phyloP scores from a whole-genome alignment of 2,888 invertebrate genomes.

The Cosmorhoe ocellata region DNA sequence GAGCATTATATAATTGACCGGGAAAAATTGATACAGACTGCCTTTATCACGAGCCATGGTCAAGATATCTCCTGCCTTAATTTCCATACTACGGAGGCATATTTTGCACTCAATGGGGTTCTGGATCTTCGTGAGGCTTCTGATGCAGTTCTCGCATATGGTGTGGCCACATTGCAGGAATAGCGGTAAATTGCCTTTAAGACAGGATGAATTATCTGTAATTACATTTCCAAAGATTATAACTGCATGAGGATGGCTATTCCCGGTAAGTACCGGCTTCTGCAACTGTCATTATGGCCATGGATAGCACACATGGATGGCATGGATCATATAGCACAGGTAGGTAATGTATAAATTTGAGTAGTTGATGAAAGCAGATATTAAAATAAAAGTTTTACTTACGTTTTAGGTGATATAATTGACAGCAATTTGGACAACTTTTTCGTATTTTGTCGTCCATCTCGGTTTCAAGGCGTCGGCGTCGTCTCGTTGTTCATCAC shows the following conservation, averaged over 20 bases:
- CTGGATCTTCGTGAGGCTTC: constrained; percentile 54
- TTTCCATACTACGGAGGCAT: constrained; percentile 63
- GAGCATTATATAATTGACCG: constrained; percentile 61
- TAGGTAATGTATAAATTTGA: too few species aligned
- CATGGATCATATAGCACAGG: too few species aligned
- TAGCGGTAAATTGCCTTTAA: constrained; percentile 76
- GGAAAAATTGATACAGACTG: constrained; percentile 57
- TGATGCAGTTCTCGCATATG: constrained; percentile 85
- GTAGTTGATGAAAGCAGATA: not conserved
- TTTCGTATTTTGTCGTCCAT: constrained; percentile 63
- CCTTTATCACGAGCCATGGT: constrained; percentile 44
- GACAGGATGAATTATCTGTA: constrained; percentile 44
- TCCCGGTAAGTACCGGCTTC: too few species aligned
- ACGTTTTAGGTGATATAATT: constrained; percentile 62
- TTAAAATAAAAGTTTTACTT: constrained; percentile 41
- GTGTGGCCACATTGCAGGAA: constrained; percentile 86
- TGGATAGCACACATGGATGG: too few species aligned
- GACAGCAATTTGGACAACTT: constrained; percentile 71
- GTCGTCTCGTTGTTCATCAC: too few species aligned
- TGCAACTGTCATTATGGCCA: too few species aligned
- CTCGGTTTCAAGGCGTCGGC: too few species aligned
- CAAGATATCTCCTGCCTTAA: constrained; percentile 42
- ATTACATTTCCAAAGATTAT: constrained; percentile 9
- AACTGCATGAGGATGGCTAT: too few species aligned
- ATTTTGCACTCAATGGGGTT: constrained; percentile 76